Conservation (phyloP, 2,888 invertebrate genomes). For the Catocala sponsa region DNA sequence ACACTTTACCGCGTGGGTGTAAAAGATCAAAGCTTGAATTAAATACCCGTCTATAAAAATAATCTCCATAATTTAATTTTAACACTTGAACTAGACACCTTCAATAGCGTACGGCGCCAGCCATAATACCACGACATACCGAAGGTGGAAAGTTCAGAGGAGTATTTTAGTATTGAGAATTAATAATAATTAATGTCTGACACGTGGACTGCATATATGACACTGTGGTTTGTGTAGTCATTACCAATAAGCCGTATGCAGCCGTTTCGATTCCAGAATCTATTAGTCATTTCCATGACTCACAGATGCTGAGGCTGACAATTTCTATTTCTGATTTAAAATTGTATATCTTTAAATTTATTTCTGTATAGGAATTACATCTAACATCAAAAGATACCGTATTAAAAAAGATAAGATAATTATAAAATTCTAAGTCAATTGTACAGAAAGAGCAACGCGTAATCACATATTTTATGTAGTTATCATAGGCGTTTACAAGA, state of each 20-base stretch:
- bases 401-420: too few species aligned
- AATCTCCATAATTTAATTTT: slow-evolving; percentile 24
- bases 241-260: too few species aligned
- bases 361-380: too few species aligned
- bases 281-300: too few species aligned
- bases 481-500: slow-evolving; percentile 35
- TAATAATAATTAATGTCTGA: not conserved
- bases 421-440: not conserved
- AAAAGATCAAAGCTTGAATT: slow-evolving; percentile 13
- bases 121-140: not conserved
- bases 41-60: slow-evolving; percentile 11
- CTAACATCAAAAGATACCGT: too few species aligned
- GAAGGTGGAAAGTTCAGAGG: not conserved
- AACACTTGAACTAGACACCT: not conserved
- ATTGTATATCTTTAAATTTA: too few species aligned
- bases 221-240: too few species aligned
- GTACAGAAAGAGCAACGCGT: not conserved
- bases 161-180: not conserved
- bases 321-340: too few species aligned
- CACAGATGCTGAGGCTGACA: too few species aligned
- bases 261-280: too few species aligned
- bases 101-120: slow-evolving; percentile 5
- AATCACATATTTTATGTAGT: slow-evolving; percentile 14
- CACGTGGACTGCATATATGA: too few species aligned
- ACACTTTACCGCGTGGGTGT: slow-evolving; percentile 24